These are phyloP conservation scores for Centruroides vittatus DNA, from an alignment of 1,140 invertebrate species.

Conservation along the genomic window DNA sequence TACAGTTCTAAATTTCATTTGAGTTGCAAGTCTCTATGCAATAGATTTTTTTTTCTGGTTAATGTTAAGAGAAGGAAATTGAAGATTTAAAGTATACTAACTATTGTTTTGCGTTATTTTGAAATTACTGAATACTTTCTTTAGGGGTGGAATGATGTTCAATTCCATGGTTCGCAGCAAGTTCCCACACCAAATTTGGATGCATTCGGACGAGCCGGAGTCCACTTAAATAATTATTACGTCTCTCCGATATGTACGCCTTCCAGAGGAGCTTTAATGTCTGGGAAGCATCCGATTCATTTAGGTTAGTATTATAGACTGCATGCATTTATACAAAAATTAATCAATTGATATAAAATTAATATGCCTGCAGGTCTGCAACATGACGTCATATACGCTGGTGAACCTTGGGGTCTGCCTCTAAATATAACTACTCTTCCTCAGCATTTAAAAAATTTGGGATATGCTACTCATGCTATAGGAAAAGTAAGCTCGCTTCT, in stretches of 20 bases:
- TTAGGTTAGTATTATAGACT: conserved; percentile 37
- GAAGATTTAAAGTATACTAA: too few relatives aligned
- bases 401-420: conserved; percentile 55
- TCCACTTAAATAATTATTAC: conserved; percentile 66
- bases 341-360: background rate
- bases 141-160: conserved; percentile 68
- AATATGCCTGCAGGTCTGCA: conserved; percentile 47
- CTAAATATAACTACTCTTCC: conserved; percentile 54
- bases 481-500: conserved; percentile 6
- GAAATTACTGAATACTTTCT: background rate
- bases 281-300: conserved; percentile 71
- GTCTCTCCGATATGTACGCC: conserved; percentile 59
- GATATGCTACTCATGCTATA: conserved; percentile 12
- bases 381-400: conserved; percentile 53
- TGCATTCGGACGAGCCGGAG: conserved; percentile 44
- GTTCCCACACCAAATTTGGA: conserved; percentile 75
- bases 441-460: conserved; percentile 44
- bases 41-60: too few relatives aligned
- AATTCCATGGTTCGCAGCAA: conserved; percentile 71
- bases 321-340: background rate
- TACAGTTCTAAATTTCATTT: too few relatives aligned
- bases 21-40: too few relatives aligned
- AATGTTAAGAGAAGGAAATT: too few relatives aligned
- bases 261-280: conserved; percentile 63
- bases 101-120: too few relatives aligned